Conservation (phyloP, 2,113 vertebrate species). For the Oenanthe melanoleuca region DNA sequence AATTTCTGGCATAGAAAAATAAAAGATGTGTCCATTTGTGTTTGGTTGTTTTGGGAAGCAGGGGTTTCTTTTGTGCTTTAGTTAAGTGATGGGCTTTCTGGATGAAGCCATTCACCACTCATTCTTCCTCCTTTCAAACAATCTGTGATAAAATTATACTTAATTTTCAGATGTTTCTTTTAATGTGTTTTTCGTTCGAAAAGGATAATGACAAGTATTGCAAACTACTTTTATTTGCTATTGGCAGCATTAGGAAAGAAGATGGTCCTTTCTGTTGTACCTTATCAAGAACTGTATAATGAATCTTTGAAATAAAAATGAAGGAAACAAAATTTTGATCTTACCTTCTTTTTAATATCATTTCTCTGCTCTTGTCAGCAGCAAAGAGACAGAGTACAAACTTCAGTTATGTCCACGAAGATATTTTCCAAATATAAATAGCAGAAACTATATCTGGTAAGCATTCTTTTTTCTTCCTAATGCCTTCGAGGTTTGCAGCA, state of each 20-base stretch:
- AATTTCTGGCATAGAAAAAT: conserved; percentile 27
- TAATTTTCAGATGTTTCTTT: background rate
- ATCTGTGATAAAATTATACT: background rate
- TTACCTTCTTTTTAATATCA: background rate
- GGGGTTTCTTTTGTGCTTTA: background rate
- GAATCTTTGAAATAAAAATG: background rate
- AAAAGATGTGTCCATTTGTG: conserved; percentile 21
- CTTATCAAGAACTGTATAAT: background rate
- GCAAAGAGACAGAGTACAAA: background rate
- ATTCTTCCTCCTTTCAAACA: background rate
- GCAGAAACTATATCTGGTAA: background rate
- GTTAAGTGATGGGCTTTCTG: background rate
- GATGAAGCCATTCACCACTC: background rate
- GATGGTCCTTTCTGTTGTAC: background rate
- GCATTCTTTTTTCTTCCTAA: background rate
- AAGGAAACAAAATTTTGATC: background rate
- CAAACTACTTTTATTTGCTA: background rate
- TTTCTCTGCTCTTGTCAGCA: background rate
- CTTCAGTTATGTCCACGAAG: background rate
- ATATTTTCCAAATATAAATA: background rate
- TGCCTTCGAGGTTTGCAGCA: background rate
- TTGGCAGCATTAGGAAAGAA: background rate
- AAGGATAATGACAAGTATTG: background rate
- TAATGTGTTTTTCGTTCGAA: background rate
- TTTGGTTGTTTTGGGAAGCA: background rate